Percentiles rank a stretch among this genome's conserved stretches.
Evolutionary conservation across 2,888 invertebrate species (phyloP).

Genomic region (Erannis defoliaria): DNA sequence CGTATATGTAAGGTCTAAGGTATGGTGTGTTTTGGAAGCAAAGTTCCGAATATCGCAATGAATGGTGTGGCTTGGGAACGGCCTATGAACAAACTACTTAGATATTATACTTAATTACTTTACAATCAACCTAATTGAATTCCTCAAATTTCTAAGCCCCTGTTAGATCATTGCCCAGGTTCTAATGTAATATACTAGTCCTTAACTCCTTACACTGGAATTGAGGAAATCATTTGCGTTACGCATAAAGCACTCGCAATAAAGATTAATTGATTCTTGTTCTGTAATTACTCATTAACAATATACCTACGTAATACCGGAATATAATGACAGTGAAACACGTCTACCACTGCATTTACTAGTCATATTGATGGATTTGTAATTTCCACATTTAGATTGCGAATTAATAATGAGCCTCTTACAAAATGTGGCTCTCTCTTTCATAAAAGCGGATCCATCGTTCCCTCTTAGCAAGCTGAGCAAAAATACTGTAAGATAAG

Average conservation of each 20-base stretch:
- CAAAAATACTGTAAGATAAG: not conserved
- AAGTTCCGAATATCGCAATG: no score
- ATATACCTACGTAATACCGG: constrained; percentile 32
- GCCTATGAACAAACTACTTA: not conserved
- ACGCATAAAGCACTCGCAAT: constrained; percentile 35
- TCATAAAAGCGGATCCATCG: not conserved
- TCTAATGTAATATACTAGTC: constrained; percentile 31
- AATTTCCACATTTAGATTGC: constrained; percentile 20
- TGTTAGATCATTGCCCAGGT: not conserved
- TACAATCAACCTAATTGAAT: not conserved
- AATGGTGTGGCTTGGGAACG: no score
- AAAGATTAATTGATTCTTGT: constrained; percentile 41
- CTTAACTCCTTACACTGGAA: constrained; percentile 39
- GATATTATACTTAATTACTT: not conserved
- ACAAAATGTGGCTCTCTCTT: not conserved
- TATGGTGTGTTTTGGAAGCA: no score
- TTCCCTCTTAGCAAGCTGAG: not conserved
- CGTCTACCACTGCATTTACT: constrained; percentile 21
- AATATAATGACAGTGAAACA: constrained; percentile 38
- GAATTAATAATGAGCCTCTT: constrained; percentile 4
- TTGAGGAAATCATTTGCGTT: constrained; percentile 46
- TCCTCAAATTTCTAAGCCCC: not conserved
- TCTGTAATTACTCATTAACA: constrained; percentile 43
- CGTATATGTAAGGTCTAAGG: no score
- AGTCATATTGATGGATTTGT: constrained; percentile 1